Conservation (phyloP, 2,797 vertebrate genomes). For the Poecilia picta region DNA sequence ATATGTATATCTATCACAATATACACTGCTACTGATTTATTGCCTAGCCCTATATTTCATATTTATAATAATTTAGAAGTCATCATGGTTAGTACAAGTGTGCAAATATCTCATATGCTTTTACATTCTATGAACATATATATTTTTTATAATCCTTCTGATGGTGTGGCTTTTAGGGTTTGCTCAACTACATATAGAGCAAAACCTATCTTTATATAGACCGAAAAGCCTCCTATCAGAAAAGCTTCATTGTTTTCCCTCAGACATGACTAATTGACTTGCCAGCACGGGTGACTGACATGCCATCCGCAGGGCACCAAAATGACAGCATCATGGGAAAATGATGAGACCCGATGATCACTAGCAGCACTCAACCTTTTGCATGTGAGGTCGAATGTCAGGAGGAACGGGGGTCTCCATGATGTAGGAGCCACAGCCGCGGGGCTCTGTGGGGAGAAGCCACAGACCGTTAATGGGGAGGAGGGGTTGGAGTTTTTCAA, state of each 20-base stretch:
- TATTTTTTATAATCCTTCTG: background rate
- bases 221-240: slow-evolving; percentile 33
- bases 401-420: slow-evolving; percentile 61
- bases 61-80: too few relatives aligned
- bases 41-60: too few relatives aligned
- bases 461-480: slow-evolving; percentile 16
- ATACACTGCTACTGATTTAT: too few relatives aligned
- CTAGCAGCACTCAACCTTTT: slow-evolving; percentile 76
- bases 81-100: too few relatives aligned
- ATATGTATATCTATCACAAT: too few relatives aligned
- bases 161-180: background rate
- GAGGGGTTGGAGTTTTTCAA: slow-evolving; percentile 69
- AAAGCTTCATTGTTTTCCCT: slow-evolving; percentile 42
- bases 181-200: background rate
- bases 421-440: slow-evolving; percentile 59
- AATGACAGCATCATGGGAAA: slow-evolving; percentile 83
- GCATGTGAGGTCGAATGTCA: slow-evolving; percentile 64
- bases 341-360: slow-evolving; percentile 82
- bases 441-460: slow-evolving; percentile 57
- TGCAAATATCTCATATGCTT: too few relatives aligned
- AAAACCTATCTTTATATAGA: background rate
- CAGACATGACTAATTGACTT: slow-evolving; percentile 88
- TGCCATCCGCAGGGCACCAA: slow-evolving; percentile 82
- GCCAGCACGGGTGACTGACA: slow-evolving; percentile 88
- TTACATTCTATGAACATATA: too few relatives aligned